These are phyloP conservation scores for Eonycteris spelaea DNA, from an alignment of 2,113 vertebrate species.

Conservation along the genomic window DNA sequence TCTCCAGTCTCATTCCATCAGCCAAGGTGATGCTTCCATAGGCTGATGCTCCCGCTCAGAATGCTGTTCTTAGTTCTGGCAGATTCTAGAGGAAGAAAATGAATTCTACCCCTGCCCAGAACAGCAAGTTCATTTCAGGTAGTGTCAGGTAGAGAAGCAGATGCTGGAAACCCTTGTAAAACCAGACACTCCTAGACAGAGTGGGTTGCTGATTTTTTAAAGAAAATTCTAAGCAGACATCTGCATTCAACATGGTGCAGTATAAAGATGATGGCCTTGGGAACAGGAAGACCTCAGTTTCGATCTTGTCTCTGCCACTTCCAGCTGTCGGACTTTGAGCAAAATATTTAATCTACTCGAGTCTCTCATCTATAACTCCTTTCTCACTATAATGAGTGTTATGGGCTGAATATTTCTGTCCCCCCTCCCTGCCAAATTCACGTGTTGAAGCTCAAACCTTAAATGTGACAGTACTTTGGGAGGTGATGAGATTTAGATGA, in stretches of 20 bases:
- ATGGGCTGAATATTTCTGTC: neutral
- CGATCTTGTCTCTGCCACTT: neutral
- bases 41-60: neutral
- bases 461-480: neutral
- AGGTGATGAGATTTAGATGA: neutral
- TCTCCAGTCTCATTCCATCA: neutral
- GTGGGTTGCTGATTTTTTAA: neutral
- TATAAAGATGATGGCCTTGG: neutral
- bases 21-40: neutral
- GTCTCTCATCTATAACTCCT: neutral
- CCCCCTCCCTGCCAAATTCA: neutral
- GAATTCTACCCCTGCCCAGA: neutral
- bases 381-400: neutral
- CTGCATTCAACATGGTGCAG: neutral
- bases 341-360: neutral
- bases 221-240: neutral
- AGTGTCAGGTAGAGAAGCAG: neutral
- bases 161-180: neutral
- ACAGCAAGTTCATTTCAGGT: neutral
- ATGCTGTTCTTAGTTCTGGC: constrained; percentile 11
- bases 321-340: neutral
- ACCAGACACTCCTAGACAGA: no score
- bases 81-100: constrained; percentile 52
- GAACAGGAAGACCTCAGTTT: neutral
- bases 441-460: neutral